Percentiles rank a stretch among this genome's conserved stretches.
Conservation (phyloP, 2,113 vertebrate genomes). For the Cheirogaleus medius region DNA sequence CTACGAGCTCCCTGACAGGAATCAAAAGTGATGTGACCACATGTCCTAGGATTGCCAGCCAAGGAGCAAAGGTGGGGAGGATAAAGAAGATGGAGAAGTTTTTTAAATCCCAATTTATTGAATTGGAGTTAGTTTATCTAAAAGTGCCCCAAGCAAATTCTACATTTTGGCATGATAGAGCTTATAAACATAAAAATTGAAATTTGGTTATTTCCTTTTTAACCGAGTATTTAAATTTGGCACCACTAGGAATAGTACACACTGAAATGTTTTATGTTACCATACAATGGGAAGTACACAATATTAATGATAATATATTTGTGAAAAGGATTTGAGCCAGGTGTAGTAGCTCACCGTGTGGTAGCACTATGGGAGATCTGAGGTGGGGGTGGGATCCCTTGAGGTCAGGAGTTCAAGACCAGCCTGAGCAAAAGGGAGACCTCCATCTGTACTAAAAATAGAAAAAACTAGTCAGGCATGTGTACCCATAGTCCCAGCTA, state of each 20-base stretch:
- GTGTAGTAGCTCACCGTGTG: no score
- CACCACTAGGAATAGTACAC: neutral
- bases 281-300: neutral
- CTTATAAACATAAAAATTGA: neutral
- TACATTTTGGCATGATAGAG: neutral
- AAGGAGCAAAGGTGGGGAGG: neutral
- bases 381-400: no score
- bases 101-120: neutral
- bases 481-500: no score
- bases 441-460: no score
- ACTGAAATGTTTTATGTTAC: neutral
- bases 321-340: neutral
- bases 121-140: neutral
- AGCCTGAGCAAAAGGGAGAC: no score
- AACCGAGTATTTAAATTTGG: neutral
- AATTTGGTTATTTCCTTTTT: neutral
- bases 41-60: neutral
- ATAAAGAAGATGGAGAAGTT: neutral
- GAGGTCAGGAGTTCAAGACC: no score
- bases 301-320: neutral
- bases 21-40: neutral
- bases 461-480: no score
- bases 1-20: neutral
- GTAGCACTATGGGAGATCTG: no score
- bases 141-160: neutral